Evolutionary conservation across 2,888 invertebrate genomes (phyloP).

Genomic region (Labia minor): DNA sequence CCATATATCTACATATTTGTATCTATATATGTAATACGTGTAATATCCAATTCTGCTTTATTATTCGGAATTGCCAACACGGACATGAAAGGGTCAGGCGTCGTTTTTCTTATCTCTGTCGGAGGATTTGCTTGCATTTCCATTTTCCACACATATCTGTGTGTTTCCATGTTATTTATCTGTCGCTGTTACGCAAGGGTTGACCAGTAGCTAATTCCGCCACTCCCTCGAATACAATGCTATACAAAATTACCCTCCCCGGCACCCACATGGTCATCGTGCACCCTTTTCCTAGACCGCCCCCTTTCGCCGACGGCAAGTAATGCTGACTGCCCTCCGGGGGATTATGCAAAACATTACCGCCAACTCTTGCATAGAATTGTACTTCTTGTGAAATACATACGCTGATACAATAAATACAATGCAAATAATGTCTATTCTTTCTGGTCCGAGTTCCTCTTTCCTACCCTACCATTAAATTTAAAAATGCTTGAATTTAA

Average conservation of each 20-base stretch:
- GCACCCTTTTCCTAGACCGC: neutral
- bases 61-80: neutral
- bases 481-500: neutral
- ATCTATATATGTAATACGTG: no score
- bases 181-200: constrained; percentile 13
- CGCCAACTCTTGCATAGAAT: neutral
- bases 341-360: constrained; percentile 8
- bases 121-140: constrained; percentile 13
- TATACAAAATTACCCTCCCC: neutral
- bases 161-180: neutral
- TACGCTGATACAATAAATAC: neutral
- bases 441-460: neutral
- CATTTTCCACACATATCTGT: constrained; percentile 13
- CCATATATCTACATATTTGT: no score
- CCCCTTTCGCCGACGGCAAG: neutral
- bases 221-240: neutral
- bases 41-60: neutral
- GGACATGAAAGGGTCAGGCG: neutral
- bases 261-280: no score
- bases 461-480: neutral
- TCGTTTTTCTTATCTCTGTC: constrained; percentile 4
- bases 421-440: neutral
- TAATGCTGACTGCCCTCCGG: no score
- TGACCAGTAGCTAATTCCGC: neutral
- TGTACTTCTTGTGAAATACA: constrained; percentile 13